These are phyloP conservation scores for Puffinus mauretanicus DNA, from an alignment of 2,113 vertebrate genomes.

Conservation along the genomic window DNA sequence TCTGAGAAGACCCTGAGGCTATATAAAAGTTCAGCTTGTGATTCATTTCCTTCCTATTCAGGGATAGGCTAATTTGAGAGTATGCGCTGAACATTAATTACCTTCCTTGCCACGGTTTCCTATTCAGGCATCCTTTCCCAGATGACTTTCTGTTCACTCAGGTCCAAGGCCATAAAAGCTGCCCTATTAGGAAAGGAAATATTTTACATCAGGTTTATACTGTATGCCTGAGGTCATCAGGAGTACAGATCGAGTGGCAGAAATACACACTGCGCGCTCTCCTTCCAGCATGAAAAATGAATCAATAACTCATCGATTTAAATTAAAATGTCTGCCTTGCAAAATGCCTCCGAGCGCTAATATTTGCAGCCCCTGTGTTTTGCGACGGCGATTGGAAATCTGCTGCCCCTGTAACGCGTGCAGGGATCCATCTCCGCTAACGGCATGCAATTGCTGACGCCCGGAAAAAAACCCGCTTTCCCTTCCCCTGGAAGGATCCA, in stretches of 20 bases:
- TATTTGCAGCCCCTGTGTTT: neutral
- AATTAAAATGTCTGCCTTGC: slow-evolving; percentile 53
- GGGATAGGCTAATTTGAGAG: slow-evolving; percentile 47
- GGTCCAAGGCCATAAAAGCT: slow-evolving; percentile 32
- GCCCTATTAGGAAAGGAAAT: slow-evolving; percentile 51
- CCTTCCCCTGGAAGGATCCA: neutral
- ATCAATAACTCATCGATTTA: slow-evolving; percentile 65
- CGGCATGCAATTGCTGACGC: neutral
- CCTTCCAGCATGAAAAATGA: slow-evolving; percentile 34
- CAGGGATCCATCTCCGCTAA: slow-evolving; percentile 26
- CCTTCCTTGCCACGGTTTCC: neutral
- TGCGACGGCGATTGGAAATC: neutral
- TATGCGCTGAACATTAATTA: slow-evolving; percentile 6
- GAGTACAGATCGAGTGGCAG: slow-evolving; percentile 53
- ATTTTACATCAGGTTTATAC: slow-evolving; percentile 46
- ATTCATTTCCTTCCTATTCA: slow-evolving; percentile 50
- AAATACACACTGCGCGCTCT: slow-evolving; percentile 46
- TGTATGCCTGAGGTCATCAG: slow-evolving; percentile 58
- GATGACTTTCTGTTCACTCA: neutral
- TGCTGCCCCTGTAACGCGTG: neutral
- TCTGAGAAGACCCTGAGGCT: slow-evolving; percentile 31
- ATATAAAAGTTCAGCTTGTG: slow-evolving; percentile 2
- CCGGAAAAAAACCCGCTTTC: neutral
- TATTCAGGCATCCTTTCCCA: slow-evolving; percentile 1
- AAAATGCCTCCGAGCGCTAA: neutral